Evolutionary conservation across 2,888 invertebrate species (phyloP).

Genomic region (Odontocolon sp.): DNA sequence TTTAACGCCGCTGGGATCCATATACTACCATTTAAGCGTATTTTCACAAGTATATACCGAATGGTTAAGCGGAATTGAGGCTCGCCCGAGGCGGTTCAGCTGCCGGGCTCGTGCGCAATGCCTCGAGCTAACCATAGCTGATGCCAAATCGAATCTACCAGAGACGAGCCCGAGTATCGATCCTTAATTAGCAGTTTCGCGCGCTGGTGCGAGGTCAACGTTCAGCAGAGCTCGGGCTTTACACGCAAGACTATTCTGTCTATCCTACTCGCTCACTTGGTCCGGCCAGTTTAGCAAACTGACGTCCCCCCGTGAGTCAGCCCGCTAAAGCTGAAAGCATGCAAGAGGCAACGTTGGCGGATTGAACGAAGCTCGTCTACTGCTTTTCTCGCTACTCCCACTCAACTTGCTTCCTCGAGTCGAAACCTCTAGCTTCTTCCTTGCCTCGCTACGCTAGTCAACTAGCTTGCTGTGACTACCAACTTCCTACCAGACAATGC

Average conservation of each 20-base stretch:
- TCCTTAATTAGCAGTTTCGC: constrained; percentile 43
- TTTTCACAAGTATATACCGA: no score
- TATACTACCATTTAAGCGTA: neutral
- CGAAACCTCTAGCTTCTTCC: constrained; percentile 20
- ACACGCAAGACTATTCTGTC: neutral
- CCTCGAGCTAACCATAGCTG: neutral
- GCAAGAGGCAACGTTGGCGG: constrained; percentile 9
- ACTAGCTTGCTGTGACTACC: neutral
- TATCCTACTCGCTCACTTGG: neutral
- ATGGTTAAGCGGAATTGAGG: no score
- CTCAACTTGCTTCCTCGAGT: neutral
- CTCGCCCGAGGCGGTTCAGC: no score
- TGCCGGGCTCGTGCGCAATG: no score
- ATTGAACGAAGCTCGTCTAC: constrained; percentile 28
- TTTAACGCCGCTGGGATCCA: neutral
- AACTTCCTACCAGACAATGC: constrained; percentile 70
- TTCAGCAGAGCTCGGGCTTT: constrained; percentile 22
- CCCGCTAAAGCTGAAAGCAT: neutral
- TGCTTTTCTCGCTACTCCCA: neutral
- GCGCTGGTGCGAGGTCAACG: constrained; percentile 40
- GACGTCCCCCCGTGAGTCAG: constrained; percentile 29
- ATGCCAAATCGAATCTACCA: neutral
- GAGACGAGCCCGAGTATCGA: constrained; percentile 19
- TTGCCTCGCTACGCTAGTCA: constrained; percentile 6
- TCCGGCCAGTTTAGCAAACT: constrained; percentile 39